A percentile compares a stretch with the other conserved stretches of the same genome.
phyloP scores from a whole-genome alignment of 2,113 vertebrate species.

The Gnathonemus echidnorhynchus region DNA sequence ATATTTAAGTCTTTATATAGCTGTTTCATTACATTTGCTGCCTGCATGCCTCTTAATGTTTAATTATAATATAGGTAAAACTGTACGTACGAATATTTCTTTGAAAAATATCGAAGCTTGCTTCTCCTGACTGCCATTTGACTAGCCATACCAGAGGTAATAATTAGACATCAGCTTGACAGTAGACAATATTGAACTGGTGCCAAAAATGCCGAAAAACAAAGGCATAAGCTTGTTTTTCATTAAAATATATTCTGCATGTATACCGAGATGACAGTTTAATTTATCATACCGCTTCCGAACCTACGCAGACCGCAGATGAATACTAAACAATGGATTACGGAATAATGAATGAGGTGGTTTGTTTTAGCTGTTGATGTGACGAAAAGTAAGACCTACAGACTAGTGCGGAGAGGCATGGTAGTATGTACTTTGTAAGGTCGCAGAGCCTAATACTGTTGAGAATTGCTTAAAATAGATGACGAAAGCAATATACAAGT shows the following conservation, averaged over 20 bases:
- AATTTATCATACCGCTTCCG: neutral
- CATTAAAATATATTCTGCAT: neutral
- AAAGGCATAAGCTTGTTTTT: neutral
- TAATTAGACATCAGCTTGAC: neutral
- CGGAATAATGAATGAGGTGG: neutral
- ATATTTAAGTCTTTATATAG: constrained; percentile 6
- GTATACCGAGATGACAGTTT: neutral
- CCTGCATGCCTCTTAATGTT: neutral
- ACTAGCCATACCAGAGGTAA: neutral
- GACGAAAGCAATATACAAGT: neutral
- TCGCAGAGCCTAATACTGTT: neutral
- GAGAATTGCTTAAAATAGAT: neutral
- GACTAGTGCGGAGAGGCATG: neutral
- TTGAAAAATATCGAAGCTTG: neutral
- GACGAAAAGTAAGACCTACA: neutral
- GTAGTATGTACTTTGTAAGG: neutral
- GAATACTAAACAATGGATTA: neutral
- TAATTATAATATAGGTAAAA: neutral
- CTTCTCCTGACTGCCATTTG: neutral
- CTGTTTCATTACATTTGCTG: neutral
- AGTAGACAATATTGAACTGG: neutral
- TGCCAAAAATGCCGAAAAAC: neutral
- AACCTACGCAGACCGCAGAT: neutral
- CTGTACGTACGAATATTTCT: neutral
- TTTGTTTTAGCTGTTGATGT: neutral